phyloP scores from a whole-genome alignment of 2,888 invertebrate genomes.

The Crocallis elinguaria region DNA sequence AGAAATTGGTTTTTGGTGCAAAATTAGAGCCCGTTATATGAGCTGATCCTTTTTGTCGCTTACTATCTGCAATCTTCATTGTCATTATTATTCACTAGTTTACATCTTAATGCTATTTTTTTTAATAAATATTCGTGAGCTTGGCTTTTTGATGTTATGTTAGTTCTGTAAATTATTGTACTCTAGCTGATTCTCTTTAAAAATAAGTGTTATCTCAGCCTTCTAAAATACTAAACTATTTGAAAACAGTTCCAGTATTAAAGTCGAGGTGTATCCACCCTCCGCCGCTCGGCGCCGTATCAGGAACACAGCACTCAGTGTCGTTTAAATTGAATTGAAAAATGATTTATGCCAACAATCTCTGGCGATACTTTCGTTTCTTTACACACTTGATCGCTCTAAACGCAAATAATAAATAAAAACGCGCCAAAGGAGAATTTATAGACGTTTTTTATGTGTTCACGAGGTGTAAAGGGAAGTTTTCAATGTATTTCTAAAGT shows the following conservation, averaged over 20 bases:
- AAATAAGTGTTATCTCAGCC: no score
- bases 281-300: conserved; percentile 46
- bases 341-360: conserved; percentile 80
- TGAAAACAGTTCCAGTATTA: conserved; percentile 37
- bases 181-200: no score
- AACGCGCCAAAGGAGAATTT: conserved; percentile 57
- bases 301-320: conserved; percentile 65
- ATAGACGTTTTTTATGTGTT: conserved; percentile 55
- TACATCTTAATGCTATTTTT: no score
- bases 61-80: no score
- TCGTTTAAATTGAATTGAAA: conserved; percentile 82
- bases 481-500: conserved; percentile 47
- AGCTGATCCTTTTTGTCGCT: no score
- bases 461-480: conserved; percentile 47
- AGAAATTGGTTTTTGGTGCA: no score
- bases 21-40: no score
- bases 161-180: no score
- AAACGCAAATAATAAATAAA: conserved; percentile 70
- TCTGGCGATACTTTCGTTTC: conserved; percentile 67
- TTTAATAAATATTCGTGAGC: no score
- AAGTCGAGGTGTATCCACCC: conserved; percentile 46
- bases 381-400: conserved; percentile 70
- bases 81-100: no score
- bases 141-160: no score
- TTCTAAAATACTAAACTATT: conserved; percentile 2